Evolutionary conservation across 2,888 invertebrate species (phyloP).

Genomic region (Diaphora mendica): DNA sequence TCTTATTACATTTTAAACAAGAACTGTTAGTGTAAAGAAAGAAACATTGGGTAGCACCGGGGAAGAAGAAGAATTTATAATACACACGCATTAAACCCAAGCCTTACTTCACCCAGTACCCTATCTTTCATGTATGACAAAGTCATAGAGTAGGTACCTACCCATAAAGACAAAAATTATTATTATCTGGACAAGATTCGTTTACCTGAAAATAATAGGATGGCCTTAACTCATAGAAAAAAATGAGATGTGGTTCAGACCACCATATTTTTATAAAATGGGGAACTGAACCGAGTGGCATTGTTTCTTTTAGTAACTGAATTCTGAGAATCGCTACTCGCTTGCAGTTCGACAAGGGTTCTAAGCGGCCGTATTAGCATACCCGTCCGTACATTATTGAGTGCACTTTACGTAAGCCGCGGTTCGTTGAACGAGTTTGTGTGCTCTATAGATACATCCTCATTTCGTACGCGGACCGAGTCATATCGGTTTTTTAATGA

Average conservation of each 20-base stretch:
- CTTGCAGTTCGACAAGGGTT: not conserved
- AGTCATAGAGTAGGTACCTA: not conserved
- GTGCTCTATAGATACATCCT: conserved; percentile 72
- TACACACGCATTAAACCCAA: no score
- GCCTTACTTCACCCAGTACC: not conserved
- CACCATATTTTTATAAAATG: not conserved
- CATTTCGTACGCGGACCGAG: conserved; percentile 57
- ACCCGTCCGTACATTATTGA: conserved; percentile 53
- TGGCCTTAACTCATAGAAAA: not conserved
- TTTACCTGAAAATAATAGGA: not conserved
- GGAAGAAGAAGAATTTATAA: not conserved
- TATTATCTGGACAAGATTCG: not conserved
- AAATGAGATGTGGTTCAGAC: no score
- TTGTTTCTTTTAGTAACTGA: not conserved
- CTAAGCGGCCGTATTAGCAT: conserved; percentile 44
- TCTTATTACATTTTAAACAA: no score
- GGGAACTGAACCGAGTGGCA: not conserved
- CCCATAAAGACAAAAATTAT: not conserved
- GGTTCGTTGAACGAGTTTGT: conserved; percentile 56
- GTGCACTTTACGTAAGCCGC: conserved; percentile 62
- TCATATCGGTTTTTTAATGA: conserved; percentile 64
- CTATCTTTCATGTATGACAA: not conserved
- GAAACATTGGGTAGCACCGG: not conserved
- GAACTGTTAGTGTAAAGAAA: not conserved
- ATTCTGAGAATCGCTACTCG: conserved; percentile 12